These are phyloP conservation scores for Momotus momota DNA, from an alignment of 2,797 vertebrate genomes.

Conservation along the genomic window DNA sequence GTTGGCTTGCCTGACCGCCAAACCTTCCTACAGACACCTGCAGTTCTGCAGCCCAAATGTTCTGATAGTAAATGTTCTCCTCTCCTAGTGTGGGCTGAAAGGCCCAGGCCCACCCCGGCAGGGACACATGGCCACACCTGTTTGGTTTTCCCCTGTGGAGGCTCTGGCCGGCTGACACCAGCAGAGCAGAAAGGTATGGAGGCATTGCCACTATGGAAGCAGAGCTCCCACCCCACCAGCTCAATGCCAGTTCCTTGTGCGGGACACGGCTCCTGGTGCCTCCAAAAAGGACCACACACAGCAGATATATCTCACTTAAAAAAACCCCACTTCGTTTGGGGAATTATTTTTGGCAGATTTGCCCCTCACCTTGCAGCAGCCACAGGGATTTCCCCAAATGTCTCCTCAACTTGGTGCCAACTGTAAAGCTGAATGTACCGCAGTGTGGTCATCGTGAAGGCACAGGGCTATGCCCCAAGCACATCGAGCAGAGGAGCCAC, in stretches of 20 bases:
- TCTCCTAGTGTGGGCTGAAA: not conserved
- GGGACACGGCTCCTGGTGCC: fast-evolving
- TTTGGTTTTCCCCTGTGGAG: not conserved
- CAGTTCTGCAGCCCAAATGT: not conserved
- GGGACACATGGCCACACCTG: fast-evolving
- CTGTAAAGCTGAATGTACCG: not conserved
- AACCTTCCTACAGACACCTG: not conserved
- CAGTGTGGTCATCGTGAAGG: fast-evolving
- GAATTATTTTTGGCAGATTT: not conserved
- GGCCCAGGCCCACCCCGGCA: not conserved
- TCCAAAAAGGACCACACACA: not conserved
- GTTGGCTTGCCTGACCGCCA: not conserved
- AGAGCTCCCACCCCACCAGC: not conserved
- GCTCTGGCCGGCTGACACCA: not conserved
- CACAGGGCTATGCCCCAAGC: not conserved
- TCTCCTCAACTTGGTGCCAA: not conserved
- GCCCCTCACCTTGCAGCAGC: not conserved
- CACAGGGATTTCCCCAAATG: not conserved
- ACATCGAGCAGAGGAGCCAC: not conserved
- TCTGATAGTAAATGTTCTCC: not conserved
- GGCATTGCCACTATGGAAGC: fast-evolving
- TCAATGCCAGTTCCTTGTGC: fast-evolving
- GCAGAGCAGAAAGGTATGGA: fast-evolving
- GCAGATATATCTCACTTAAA: not conserved
- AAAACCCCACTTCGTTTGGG: too few species aligned